phyloP scores from a whole-genome alignment of 2,113 vertebrate genomes.

The Ophthalmolycus amberensis region DNA sequence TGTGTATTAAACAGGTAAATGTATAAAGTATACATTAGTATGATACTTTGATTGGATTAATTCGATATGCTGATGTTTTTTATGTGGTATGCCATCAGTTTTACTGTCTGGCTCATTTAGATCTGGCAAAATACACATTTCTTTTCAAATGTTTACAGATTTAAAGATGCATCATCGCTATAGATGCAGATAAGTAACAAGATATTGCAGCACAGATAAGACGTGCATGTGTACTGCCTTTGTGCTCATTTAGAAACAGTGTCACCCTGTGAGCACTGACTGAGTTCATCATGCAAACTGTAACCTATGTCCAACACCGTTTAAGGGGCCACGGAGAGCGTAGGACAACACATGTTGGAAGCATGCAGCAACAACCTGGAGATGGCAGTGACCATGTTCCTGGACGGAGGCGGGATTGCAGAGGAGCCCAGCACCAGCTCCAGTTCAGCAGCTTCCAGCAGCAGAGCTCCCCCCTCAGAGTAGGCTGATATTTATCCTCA shows the following conservation, averaged over 20 bases:
- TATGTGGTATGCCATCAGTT: neutral
- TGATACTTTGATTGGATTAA: neutral
- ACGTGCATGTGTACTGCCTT: neutral
- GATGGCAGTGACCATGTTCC: constrained; percentile 99
- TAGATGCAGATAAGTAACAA: neutral
- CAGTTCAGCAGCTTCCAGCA: constrained; percentile 89
- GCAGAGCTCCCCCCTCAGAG: constrained; percentile 88
- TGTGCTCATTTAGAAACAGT: neutral
- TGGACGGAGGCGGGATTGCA: constrained; percentile 94
- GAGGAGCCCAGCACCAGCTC: constrained; percentile 98
- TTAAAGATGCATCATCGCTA: neutral
- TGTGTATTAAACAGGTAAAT: neutral
- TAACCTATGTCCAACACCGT: constrained; percentile 18
- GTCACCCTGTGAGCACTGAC: neutral
- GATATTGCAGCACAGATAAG: neutral
- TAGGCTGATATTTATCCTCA: constrained; percentile 75
- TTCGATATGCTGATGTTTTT: neutral
- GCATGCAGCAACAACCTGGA: constrained; percentile 98
- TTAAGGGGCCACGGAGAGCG: constrained; percentile 95
- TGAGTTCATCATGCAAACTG: neutral
- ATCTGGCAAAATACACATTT: neutral
- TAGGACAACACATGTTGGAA: constrained; percentile 97
- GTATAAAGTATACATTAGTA: neutral
- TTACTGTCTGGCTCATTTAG: neutral
- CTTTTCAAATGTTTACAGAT: neutral